phyloP scores from a whole-genome alignment of 2,888 invertebrate genomes.

The Dinocampus coccinellae region DNA sequence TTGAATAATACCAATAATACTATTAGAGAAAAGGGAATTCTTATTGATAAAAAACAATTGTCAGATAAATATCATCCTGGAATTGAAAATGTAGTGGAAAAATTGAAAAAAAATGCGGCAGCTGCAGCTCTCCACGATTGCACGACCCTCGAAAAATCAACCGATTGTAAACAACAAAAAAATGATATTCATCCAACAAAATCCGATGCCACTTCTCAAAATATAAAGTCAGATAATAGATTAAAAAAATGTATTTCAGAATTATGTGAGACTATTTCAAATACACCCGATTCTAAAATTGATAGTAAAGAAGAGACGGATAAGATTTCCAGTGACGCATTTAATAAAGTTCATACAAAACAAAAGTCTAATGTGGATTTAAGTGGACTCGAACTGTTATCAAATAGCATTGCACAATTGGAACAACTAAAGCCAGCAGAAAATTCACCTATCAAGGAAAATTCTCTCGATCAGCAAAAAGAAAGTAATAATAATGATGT shows the following conservation, averaged over 20 bases:
- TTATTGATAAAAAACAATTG: slow-evolving; percentile 47
- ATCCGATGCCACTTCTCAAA: slow-evolving; percentile 29
- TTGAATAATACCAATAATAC: slow-evolving; percentile 31
- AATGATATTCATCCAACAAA: slow-evolving; percentile 12
- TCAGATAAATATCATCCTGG: slow-evolving; percentile 58
- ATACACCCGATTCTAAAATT: background rate
- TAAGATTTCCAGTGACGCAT: background rate
- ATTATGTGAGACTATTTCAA: slow-evolving; percentile 52
- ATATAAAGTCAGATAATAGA: slow-evolving; percentile 54
- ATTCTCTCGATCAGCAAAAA: slow-evolving; percentile 60
- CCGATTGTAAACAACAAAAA: background rate
- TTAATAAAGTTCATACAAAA: slow-evolving; percentile 38
- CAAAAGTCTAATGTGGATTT: slow-evolving; percentile 74
- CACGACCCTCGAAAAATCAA: slow-evolving; percentile 33
- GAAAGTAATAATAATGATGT: slow-evolving; percentile 70
- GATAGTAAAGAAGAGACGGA: slow-evolving; percentile 5
- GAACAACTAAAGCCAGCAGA: slow-evolving; percentile 71
- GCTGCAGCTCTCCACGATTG: slow-evolving; percentile 51
- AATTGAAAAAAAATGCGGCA: slow-evolving; percentile 63
- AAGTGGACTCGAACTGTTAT: slow-evolving; percentile 84
- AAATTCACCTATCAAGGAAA: slow-evolving; percentile 68
- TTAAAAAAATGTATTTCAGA: slow-evolving; percentile 58
- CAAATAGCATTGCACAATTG: slow-evolving; percentile 87
- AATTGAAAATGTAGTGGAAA: slow-evolving; percentile 65
- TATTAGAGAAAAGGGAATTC: slow-evolving; percentile 41